Conservation (phyloP, 1,140 invertebrate species). For the Orussus abietinus region DNA sequence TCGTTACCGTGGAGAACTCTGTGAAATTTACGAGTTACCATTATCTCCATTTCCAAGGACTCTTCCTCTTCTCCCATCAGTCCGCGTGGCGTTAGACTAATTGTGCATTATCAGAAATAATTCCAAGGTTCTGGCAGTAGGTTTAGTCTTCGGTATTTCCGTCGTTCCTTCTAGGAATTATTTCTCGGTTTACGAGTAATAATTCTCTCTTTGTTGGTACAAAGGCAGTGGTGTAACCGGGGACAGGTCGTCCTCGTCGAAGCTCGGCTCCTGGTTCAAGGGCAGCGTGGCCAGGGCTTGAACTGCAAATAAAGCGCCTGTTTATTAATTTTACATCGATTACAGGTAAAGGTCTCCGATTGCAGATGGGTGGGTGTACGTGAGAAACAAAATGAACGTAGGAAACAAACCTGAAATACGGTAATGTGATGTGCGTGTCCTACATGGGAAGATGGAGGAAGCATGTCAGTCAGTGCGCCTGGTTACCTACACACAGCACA, state of each 20-base stretch:
- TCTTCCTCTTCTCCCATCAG: too few relatives aligned
- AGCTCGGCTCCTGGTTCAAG: slow-evolving; percentile 47
- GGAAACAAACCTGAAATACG: slow-evolving; percentile 46
- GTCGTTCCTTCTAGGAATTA: too few relatives aligned
- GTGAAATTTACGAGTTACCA: too few relatives aligned
- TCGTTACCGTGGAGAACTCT: too few relatives aligned
- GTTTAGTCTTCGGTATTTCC: too few relatives aligned
- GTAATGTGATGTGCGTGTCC: slow-evolving; percentile 42
- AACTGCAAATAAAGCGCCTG: slow-evolving; percentile 59
- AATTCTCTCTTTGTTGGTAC: slow-evolving; percentile 82
- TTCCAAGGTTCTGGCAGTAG: too few relatives aligned
- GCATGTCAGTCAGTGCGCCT: slow-evolving; percentile 46
- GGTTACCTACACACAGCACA: slow-evolving; percentile 51
- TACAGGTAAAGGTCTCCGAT: too few relatives aligned
- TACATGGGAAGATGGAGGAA: slow-evolving; percentile 43
- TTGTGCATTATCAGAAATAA: slow-evolving; percentile 6
- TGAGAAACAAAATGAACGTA: slow-evolving; percentile 33
- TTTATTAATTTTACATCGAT: too few relatives aligned
- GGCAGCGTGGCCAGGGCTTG: slow-evolving; percentile 71
- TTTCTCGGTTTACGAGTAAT: slow-evolving; percentile 61
- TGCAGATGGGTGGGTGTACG: too few relatives aligned
- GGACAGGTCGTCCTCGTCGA: slow-evolving; percentile 64
- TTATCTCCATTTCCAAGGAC: too few relatives aligned
- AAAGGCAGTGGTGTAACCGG: slow-evolving; percentile 67
- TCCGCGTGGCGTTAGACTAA: too few relatives aligned